Conservation (phyloP, 2,797 vertebrate genomes). For the Knipowitschia caucasica region DNA sequence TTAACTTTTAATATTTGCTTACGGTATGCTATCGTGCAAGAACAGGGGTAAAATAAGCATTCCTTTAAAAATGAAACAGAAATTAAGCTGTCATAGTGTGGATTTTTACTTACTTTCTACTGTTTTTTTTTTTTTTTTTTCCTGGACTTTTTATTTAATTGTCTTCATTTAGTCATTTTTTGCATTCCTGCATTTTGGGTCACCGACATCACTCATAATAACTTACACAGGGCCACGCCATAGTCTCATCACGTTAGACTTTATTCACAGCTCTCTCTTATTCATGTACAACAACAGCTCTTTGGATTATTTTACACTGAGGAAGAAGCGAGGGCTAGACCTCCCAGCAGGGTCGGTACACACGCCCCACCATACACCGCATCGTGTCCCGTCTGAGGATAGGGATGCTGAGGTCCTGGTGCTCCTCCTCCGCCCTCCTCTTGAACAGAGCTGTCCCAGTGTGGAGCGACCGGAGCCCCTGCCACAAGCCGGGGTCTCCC, state of each 20-base stretch:
- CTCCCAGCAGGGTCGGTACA: constrained; percentile 82
- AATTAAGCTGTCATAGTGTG: too few relatives aligned
- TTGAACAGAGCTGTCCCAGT: constrained; percentile 52
- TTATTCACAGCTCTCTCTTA: constrained; percentile 43
- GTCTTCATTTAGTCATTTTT: too few relatives aligned
- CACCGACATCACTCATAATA: too few relatives aligned
- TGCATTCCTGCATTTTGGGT: too few relatives aligned
- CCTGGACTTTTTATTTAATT: too few relatives aligned
- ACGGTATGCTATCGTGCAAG: too few relatives aligned
- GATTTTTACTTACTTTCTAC: too few relatives aligned
- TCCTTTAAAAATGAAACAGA: too few relatives aligned
- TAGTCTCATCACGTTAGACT: constrained; percentile 16
- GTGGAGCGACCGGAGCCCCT: constrained; percentile 53
- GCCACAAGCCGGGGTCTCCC: constrained; percentile 60
- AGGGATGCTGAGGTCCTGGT: constrained; percentile 60
- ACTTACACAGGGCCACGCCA: constrained; percentile 9
- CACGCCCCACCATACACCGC: constrained; percentile 82
- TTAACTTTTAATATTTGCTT: too few relatives aligned
- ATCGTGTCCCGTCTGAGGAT: constrained; percentile 75
- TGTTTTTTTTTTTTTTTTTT: too few relatives aligned
- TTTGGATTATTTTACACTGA: constrained; percentile 34
- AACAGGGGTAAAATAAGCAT: too few relatives aligned
- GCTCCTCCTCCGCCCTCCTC: constrained; percentile 47
- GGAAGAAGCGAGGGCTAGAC: constrained; percentile 53
- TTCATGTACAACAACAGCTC: constrained; percentile 38